These are phyloP conservation scores for Sebastolobus altivelis DNA, from an alignment of 2,797 vertebrate genomes.

Conservation along the genomic window DNA sequence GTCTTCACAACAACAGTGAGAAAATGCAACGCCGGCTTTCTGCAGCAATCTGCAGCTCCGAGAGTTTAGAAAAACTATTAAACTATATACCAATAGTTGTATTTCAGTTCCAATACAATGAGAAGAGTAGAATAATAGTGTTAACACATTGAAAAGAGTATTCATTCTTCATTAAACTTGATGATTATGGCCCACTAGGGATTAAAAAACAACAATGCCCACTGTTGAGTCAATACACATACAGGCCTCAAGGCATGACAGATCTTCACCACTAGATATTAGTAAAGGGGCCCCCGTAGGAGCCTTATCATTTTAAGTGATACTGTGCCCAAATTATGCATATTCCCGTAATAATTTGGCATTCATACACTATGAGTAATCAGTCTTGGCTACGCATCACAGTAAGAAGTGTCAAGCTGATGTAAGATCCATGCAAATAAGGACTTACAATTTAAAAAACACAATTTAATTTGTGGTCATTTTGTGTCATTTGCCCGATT, in stretches of 20 bases:
- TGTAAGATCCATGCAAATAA: neutral
- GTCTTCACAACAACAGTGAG: constrained; percentile 24
- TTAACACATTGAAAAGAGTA: neutral
- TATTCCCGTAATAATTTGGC: neutral
- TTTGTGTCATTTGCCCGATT: no score
- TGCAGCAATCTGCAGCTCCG: constrained; percentile 38
- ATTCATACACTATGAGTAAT: neutral
- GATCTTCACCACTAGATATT: neutral
- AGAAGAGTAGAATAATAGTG: neutral
- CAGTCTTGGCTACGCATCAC: constrained; percentile 2
- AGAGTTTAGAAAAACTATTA: neutral
- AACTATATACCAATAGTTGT: neutral
- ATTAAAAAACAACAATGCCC: neutral
- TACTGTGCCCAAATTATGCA: neutral
- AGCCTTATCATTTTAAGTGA: neutral
- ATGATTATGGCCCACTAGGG: neutral
- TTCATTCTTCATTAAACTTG: neutral
- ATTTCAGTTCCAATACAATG: constrained; percentile 8
- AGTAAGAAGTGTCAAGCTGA: constrained; percentile 2
- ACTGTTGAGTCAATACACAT: neutral
- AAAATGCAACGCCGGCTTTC: constrained; percentile 46
- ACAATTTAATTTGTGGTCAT: neutral
- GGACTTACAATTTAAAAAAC: neutral
- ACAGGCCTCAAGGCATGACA: neutral
- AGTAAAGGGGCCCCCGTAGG: neutral